Percentiles rank a stretch among this genome's conserved stretches.
phyloP scores from a whole-genome alignment of 2,797 vertebrate genomes.

The Heteromormyrus szaboi region DNA sequence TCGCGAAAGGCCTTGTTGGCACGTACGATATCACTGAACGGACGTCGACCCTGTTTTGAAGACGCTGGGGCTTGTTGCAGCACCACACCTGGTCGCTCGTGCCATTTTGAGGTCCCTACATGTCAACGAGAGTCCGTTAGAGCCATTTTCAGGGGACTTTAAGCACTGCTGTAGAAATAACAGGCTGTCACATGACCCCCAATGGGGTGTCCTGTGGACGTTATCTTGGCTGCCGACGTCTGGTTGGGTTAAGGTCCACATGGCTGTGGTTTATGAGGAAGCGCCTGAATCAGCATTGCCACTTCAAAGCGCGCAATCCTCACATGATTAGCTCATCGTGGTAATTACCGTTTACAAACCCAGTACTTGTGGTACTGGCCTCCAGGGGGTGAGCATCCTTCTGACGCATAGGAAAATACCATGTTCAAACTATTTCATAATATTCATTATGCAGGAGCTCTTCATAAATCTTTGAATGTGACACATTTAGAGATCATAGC shows the following conservation, averaged over 20 bases:
- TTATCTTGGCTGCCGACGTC: not conserved
- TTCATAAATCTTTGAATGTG: slow-evolving; percentile 5
- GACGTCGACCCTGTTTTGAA: not conserved
- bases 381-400: not conserved
- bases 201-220: not conserved
- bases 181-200: not conserved
- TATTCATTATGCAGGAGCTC: slow-evolving; percentile 8
- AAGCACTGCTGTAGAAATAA: not conserved
- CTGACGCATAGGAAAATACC: slow-evolving; percentile 12
- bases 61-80: not conserved
- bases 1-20: too few relatives aligned
- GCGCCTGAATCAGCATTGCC: not conserved
- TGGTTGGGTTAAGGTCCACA: not conserved
- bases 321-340: not conserved
- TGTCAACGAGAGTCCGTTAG: not conserved
- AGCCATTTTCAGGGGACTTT: not conserved
- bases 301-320: not conserved
- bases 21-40: not conserved
- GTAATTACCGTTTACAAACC: slow-evolving; percentile 16
- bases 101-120: not conserved
- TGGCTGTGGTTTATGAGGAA: not conserved
- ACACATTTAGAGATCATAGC: not conserved
- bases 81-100: not conserved
- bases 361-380: not conserved
- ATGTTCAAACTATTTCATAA: slow-evolving; percentile 10